These are phyloP conservation scores for Sebastes reedi DNA, from an alignment of 2,797 vertebrate genomes.

Conservation along the genomic window DNA sequence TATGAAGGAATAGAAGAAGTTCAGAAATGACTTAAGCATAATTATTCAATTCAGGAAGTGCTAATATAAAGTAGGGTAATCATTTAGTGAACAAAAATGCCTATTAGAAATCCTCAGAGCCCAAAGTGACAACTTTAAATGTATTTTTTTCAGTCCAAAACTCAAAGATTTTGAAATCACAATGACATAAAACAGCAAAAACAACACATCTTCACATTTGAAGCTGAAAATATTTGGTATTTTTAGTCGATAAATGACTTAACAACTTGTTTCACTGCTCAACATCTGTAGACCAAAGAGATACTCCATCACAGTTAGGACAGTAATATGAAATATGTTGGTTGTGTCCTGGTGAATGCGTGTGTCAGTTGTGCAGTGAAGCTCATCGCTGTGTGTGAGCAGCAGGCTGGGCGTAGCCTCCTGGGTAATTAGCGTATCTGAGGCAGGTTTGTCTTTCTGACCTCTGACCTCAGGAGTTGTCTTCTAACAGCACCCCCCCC, in stretches of 20 bases:
- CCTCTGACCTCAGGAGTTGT: constrained; percentile 55
- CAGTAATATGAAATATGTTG: not conserved
- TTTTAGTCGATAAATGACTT: not conserved
- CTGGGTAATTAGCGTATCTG: constrained; percentile 64
- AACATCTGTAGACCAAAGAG: not conserved
- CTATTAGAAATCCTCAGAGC: not conserved
- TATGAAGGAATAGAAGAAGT: not conserved
- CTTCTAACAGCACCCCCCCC: constrained; percentile 17
- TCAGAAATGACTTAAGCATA: not conserved
- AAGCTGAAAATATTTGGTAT: not conserved
- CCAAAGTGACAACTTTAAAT: not conserved
- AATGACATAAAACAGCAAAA: not conserved
- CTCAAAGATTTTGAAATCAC: not conserved
- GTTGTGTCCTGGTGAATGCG: constrained; percentile 7
- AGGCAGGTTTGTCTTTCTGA: constrained; percentile 44
- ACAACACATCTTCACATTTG: not conserved
- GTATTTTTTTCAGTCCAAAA: not conserved
- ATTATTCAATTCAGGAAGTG: not conserved
- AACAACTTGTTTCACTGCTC: not conserved
- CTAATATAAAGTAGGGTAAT: not conserved
- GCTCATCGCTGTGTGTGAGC: constrained; percentile 30
- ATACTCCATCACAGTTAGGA: constrained; percentile 10
- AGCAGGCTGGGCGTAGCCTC: constrained; percentile 43
- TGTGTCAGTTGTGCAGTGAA: constrained; percentile 29
- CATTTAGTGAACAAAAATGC: not conserved